phyloP scores from a whole-genome alignment of 1,140 invertebrate species.

The Macrotrachela quadricornifera region DNA sequence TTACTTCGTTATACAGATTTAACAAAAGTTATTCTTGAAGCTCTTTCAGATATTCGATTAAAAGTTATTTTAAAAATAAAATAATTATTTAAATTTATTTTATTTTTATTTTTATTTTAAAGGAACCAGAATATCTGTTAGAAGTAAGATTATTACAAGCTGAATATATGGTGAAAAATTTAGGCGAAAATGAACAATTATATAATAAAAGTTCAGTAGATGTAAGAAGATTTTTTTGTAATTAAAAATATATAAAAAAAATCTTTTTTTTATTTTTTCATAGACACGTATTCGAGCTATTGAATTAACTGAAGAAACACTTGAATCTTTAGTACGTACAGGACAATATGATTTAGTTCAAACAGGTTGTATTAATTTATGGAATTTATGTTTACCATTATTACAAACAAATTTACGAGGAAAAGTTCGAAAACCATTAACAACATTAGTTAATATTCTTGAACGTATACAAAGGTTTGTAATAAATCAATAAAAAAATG shows the following conservation, averaged over 20 bases:
- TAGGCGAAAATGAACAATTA: slow-evolving; percentile 21
- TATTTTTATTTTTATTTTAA: slow-evolving; percentile 5
- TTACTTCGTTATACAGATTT: too few species aligned
- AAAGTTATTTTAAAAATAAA: too few species aligned
- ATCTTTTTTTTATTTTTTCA: too few species aligned
- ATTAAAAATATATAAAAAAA: too few species aligned
- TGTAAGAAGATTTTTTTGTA: too few species aligned
- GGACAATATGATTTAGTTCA: slow-evolving; percentile 24
- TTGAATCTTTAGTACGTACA: slow-evolving; percentile 23
- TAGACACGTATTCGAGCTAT: slow-evolving; percentile 22
- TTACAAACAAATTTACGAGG: slow-evolving; percentile 22
- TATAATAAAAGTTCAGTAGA: slow-evolving; percentile 14
- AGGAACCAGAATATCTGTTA: slow-evolving; percentile 22
- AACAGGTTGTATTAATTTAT: slow-evolving; percentile 25
- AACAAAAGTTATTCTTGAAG: too few species aligned
- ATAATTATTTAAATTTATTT: neutral
- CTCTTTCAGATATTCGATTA: neutral
- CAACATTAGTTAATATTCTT: slow-evolving; percentile 22
- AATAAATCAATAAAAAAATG: neutral
- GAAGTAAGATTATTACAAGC: slow-evolving; percentile 23
- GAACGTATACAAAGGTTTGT: slow-evolving; percentile 25
- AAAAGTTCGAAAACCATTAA: slow-evolving; percentile 21
- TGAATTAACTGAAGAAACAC: slow-evolving; percentile 24
- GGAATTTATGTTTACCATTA: slow-evolving; percentile 27
- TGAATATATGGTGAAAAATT: slow-evolving; percentile 18